Base-by-base conservation (phyloP, 2,113 vertebrate genomes). In the Thryonomys swinderianus region DNA sequence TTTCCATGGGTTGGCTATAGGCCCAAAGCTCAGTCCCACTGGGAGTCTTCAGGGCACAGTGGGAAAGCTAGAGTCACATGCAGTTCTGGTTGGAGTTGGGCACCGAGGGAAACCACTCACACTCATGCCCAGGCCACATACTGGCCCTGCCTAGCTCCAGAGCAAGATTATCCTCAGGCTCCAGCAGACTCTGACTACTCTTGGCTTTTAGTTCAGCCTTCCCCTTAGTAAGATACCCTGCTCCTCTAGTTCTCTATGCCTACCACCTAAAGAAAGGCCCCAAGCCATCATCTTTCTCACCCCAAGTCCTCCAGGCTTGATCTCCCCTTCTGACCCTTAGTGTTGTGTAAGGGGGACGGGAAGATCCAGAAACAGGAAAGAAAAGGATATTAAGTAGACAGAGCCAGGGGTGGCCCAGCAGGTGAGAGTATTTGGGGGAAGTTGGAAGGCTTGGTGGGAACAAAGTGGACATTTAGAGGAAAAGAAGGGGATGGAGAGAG, bases 1-100 rank as follows among this genome's bases (percentile, higher is more conserved):
- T 66, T 37, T 37, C n/a, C 45, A 37, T 7, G 32, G 45, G 21
- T 30, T 27, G 25, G 53, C 25, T 23, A 10, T 5, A 53, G 55
- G 45, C 55, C 69, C 61, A n/a, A 2, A 4, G 37, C 32, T 45
- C 45, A 23, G 42, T 18, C 37, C 1, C 7, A 0, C 0, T 1
- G n/a, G 76, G 23, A 12, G 59, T 69, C 61, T 4, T 18, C 27
- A 7, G 73, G 34, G 37, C 40, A 10, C 30, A 2, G 37, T 8
- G 20, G 79, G 76, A 42, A n/a, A 10, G 30, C 73, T 3, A 7
- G 5, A 3, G 40, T n/a, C 16, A n/a, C 9, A 18, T 10, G 45
- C 11, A 0, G 0, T 1, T 9, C 0, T 18, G 17, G 0, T 27
- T 6, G 42, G 34, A n/a, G 32, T 64, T 45, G 18, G 6, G 30